Percentiles rank a stretch among this genome's conserved stretches.
phyloP scores from a whole-genome alignment of 1,140 invertebrate species.

The Drosophila nikananu region DNA sequence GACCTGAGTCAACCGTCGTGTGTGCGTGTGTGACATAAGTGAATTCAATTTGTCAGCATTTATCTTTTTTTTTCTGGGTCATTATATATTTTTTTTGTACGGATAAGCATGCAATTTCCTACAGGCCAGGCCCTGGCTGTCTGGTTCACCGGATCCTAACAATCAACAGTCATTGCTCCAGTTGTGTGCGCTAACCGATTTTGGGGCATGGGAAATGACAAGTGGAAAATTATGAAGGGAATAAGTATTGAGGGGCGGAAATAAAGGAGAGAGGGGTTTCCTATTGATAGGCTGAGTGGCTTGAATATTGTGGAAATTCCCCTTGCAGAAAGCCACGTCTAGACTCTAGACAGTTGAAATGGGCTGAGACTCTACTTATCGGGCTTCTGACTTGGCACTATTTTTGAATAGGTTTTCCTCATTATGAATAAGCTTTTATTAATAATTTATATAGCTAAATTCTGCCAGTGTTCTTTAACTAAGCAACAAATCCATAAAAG shows the following conservation, averaged over 20 bases:
- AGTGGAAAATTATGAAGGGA: conserved; percentile 34
- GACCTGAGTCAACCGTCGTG: not conserved
- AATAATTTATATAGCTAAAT: not conserved
- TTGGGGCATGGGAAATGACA: conserved; percentile 14
- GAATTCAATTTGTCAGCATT: conserved; percentile 52
- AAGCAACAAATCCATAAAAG: too few species aligned
- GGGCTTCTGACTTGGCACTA: not conserved
- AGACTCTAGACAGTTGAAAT: not conserved
- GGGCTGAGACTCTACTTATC: not conserved
- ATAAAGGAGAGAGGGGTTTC: not conserved
- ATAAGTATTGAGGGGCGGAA: conserved; percentile 2
- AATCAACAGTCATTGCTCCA: conserved; percentile 36
- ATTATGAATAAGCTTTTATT: not conserved
- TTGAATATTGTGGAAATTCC: conserved; percentile 1
- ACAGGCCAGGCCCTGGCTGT: conserved; percentile 12
- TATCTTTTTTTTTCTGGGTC: conserved; percentile 11
- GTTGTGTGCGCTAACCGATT: conserved; percentile 22
- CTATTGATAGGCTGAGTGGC: conserved; percentile 6
- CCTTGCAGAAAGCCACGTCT: not conserved
- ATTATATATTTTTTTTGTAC: conserved; percentile 24
- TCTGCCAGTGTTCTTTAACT: not conserved
- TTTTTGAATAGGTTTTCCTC: not conserved
- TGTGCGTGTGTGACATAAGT: conserved; percentile 44
- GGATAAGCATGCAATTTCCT: conserved; percentile 27
- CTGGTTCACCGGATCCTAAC: conserved; percentile 29